A percentile compares a stretch with the other conserved stretches of the same genome.
Conservation (phyloP, 2,888 invertebrate genomes). For the Sinentomon sp. region DNA sequence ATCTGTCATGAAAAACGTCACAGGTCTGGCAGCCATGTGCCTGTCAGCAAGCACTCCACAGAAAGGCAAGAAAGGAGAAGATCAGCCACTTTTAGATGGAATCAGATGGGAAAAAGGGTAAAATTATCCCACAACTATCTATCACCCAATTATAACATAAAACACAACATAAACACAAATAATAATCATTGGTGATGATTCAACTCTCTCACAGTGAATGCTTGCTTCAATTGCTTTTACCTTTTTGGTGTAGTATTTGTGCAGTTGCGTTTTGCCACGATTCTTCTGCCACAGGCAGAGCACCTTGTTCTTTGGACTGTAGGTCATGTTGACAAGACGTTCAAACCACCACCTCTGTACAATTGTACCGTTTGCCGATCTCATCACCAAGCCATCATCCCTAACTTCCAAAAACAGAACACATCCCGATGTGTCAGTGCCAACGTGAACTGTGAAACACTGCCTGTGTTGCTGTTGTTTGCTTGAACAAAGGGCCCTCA, state of each 20-base stretch:
- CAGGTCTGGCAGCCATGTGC: too few relatives aligned
- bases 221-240: too few relatives aligned
- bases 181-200: too few relatives aligned
- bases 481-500: conserved; percentile 85
- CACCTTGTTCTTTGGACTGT: conserved; percentile 90
- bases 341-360: conserved; percentile 98
- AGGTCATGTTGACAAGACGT: conserved; percentile 94
- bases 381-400: conserved; percentile 70
- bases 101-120: too few relatives aligned
- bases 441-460: conserved; percentile 91
- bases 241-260: conserved; percentile 98
- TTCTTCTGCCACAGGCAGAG: conserved; percentile 89
- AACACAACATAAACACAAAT: neutral
- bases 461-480: conserved; percentile 83
- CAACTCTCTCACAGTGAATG: too few relatives aligned
- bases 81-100: too few relatives aligned
- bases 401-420: conserved; percentile 76
- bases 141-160: neutral
- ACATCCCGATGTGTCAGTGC: conserved; percentile 69
- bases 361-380: conserved; percentile 58
- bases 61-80: too few relatives aligned
- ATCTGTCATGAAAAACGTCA: too few relatives aligned
- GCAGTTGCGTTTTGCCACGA: conserved; percentile 76
- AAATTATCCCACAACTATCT: too few relatives aligned
- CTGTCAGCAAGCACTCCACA: too few relatives aligned